Evolutionary conservation across 2,888 invertebrate species (phyloP).

Genomic region (Pandemis cinnamomeana): DNA sequence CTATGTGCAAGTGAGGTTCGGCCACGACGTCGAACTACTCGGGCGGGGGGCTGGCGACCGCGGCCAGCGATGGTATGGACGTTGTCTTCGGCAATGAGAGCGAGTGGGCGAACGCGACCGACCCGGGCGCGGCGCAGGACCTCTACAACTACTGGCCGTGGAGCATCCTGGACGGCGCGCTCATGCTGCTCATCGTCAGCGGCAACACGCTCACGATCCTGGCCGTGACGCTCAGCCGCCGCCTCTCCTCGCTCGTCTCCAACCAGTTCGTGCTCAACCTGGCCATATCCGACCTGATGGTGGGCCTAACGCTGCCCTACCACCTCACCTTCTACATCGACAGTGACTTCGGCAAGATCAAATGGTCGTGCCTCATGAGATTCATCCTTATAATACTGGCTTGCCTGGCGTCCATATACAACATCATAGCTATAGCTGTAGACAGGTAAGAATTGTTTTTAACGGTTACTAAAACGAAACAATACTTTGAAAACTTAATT

Average conservation of each 20-base stretch:
- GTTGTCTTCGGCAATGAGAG: conserved; percentile 74
- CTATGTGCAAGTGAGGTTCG: conserved; percentile 69
- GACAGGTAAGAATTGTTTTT: conserved; percentile 82
- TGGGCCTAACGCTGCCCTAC: conserved; percentile 90
- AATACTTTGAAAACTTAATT: conserved; percentile 8
- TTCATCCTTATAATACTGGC: conserved; percentile 90
- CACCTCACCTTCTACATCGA: conserved; percentile 90
- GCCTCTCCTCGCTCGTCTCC: conserved; percentile 88
- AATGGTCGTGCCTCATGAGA: conserved; percentile 87
- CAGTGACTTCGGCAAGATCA: conserved; percentile 84
- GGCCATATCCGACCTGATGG: conserved; percentile 91
- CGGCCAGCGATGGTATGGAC: conserved; percentile 83
- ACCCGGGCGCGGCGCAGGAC: conserved; percentile 60
- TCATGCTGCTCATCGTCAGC: conserved; percentile 87
- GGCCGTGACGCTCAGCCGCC: conserved; percentile 88
- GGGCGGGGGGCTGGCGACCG: conserved; percentile 77
- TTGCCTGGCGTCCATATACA: conserved; percentile 91
- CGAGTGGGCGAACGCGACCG: conserved; percentile 68
- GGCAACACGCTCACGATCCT: conserved; percentile 91
- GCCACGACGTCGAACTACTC: conserved; percentile 77
- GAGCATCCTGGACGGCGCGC: conserved; percentile 87
- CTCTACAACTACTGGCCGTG: conserved; percentile 84
- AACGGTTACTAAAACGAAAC: conserved; percentile 15
- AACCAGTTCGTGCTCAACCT: conserved; percentile 92
- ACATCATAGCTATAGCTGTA: conserved; percentile 90